phyloP scores from a whole-genome alignment of 2,888 invertebrate species.

The Sepiola atlantica region DNA sequence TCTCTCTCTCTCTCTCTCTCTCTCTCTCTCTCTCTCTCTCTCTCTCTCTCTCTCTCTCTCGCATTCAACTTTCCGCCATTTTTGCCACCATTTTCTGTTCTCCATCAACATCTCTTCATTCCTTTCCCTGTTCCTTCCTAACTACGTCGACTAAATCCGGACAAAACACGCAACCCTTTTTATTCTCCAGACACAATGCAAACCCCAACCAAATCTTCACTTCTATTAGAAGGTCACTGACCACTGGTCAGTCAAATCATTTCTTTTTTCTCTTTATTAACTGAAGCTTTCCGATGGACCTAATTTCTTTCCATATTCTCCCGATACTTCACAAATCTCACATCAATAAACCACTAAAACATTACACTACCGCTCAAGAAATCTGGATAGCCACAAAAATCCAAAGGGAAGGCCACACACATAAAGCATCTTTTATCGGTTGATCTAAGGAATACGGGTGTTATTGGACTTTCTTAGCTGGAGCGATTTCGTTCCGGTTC shows the following conservation, averaged over 20 bases:
- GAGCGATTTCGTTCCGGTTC: too few species aligned
- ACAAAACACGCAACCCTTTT: neutral
- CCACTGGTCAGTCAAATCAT: neutral
- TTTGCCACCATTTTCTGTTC: neutral
- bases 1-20: neutral
- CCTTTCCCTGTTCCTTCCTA: neutral
- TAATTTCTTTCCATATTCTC: neutral
- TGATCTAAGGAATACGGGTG: too few species aligned
- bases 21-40: neutral
- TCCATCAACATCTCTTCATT: neutral
- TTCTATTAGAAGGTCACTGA: conserved; percentile 20
- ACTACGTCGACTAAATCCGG: neutral
- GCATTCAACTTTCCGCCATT: neutral
- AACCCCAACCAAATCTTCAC: conserved; percentile 13
- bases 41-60: neutral
- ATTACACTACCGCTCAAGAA: neutral
- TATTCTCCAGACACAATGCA: neutral
- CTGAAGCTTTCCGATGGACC: neutral
- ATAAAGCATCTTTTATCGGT: neutral
- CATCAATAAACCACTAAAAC: neutral
- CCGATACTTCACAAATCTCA: neutral
- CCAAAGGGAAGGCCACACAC: neutral
- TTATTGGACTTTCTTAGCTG: too few species aligned
- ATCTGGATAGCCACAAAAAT: neutral
- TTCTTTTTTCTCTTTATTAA: neutral